These are phyloP conservation scores for Conopomorpha cramerella DNA, from an alignment of 1,140 invertebrate genomes.

Conservation along the genomic window DNA sequence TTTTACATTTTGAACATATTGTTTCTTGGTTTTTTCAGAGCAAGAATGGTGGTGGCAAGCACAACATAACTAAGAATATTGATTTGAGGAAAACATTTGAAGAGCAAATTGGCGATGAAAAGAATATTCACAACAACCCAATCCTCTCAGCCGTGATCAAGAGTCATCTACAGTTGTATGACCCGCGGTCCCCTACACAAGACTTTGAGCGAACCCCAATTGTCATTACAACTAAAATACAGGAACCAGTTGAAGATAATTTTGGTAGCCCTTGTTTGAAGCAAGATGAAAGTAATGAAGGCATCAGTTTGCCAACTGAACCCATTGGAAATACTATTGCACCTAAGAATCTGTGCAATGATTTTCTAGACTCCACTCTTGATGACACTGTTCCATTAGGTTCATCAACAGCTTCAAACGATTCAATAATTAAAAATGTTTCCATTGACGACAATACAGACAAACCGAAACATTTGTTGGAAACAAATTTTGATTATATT, in stretches of 20 bases:
- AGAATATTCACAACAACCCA: conserved; percentile 46
- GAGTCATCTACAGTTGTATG: conserved; percentile 48
- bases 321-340: conserved; percentile 24
- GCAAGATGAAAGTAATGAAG: conserved; percentile 17
- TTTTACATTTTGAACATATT: conserved; percentile 1
- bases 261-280: conserved; percentile 29
- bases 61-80: conserved; percentile 49
- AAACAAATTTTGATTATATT: conserved; percentile 57
- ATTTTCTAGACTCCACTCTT: conserved; percentile 33
- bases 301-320: conserved; percentile 16
- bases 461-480: conserved; percentile 30
- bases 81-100: conserved; percentile 48
- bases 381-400: conserved; percentile 37
- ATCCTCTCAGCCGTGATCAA: conserved; percentile 49
- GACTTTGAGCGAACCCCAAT: conserved; percentile 51
- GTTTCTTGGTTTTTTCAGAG: conserved; percentile 19
- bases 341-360: conserved; percentile 41
- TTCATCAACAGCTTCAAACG: conserved; percentile 44
- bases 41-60: conserved; percentile 34
- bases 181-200: conserved; percentile 44
- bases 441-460: conserved; percentile 12
- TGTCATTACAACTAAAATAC: conserved; percentile 18
- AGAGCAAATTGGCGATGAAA: conserved; percentile 29
- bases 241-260: conserved; percentile 13
- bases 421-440: conserved; percentile 35